Conservation (phyloP, 1,140 invertebrate species). For the Drosophila santomea region DNA sequence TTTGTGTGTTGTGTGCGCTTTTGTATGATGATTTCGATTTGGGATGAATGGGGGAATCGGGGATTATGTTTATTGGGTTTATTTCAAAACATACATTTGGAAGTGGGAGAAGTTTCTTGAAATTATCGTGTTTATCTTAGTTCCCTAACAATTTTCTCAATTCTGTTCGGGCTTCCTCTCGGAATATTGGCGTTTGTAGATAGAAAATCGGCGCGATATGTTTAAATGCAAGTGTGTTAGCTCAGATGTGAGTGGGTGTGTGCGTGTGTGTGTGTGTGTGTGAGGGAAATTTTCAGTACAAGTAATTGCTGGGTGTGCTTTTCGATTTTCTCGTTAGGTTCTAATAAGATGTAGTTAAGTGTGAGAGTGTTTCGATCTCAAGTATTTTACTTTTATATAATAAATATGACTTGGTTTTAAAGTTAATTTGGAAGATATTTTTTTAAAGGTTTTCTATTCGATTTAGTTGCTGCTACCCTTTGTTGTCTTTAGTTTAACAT, state of each 20-base stretch:
- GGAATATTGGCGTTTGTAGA: conserved; percentile 22
- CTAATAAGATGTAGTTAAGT: conserved; percentile 65
- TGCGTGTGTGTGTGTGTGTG: conserved; percentile 8
- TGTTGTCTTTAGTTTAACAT: conserved; percentile 61
- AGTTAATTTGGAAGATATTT: conserved; percentile 81
- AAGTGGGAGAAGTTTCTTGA: conserved; percentile 4
- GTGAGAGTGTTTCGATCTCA: conserved; percentile 47
- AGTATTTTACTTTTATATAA: conserved; percentile 49
- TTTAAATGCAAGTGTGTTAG: conserved; percentile 34
- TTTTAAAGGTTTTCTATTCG: conserved; percentile 39
- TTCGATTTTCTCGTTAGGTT: conserved; percentile 48
- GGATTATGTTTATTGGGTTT: neutral
- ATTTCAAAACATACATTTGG: neutral
- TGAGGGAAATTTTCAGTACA: conserved; percentile 52
- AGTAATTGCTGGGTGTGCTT: conserved; percentile 52
- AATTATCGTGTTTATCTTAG: neutral
- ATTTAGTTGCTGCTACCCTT: conserved; percentile 38
- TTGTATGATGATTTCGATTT: conserved; percentile 18
- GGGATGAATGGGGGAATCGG: conserved; percentile 1
- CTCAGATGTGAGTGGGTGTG: conserved; percentile 8
- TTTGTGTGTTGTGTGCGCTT: conserved; percentile 41
- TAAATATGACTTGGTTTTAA: conserved; percentile 59
- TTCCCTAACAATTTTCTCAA: conserved; percentile 22
- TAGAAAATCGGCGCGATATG: conserved; percentile 69
- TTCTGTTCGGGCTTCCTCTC: neutral